Base-by-base conservation (phyloP, 2,888 invertebrate genomes). In the Physocephala rufipes region DNA sequence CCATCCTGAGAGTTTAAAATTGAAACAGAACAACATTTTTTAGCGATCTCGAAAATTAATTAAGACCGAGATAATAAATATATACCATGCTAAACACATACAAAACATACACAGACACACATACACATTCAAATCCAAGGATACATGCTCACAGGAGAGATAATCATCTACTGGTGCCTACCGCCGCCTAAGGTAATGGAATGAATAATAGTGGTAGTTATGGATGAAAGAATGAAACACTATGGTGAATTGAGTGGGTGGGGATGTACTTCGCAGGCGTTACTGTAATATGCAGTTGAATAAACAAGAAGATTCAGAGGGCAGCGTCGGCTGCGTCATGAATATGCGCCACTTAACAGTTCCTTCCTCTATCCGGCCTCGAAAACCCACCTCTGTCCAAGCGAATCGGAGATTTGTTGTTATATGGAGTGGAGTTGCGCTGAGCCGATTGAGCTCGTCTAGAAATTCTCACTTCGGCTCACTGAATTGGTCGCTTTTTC, bases 11-110 rank as follows among this genome's bases (percentile, higher is more conserved):
- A 59, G 21, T 65, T 36, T 36, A 36, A 36, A 36, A 36, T 36
- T 36, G 36, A 36, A 36, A 36, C 9, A 24, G 24, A 58, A 58
- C 78, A 73, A 66, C 71, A 58, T 77, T 79, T 82, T 81, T 79
- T 79, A 81, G 78, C 84, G 83, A 82, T 81, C 81, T 82, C 83
- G 81, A 84, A 83, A 84, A 84, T 84, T 84, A 84, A 84, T 84
- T 84, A 84, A 84, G 80, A 79, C 74, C 81, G 77, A 77, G 36
- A 36, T 7, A 7, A 9, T 36, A 9, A 36, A 36, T 36, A 36
- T 9, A 36, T 7, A 7, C 4, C 36, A 36, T 36, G 3, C 36
- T n/a, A 12, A n/a, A 30, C 30, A 19, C 30, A n/a, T n/a, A n/a
- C n/a, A n/a, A 19, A 58, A 43, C 62, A 24, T 43, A 36, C 45